Evolutionary conservation across 2,888 invertebrate species (phyloP).

Genomic region (Rutpela maculata): DNA sequence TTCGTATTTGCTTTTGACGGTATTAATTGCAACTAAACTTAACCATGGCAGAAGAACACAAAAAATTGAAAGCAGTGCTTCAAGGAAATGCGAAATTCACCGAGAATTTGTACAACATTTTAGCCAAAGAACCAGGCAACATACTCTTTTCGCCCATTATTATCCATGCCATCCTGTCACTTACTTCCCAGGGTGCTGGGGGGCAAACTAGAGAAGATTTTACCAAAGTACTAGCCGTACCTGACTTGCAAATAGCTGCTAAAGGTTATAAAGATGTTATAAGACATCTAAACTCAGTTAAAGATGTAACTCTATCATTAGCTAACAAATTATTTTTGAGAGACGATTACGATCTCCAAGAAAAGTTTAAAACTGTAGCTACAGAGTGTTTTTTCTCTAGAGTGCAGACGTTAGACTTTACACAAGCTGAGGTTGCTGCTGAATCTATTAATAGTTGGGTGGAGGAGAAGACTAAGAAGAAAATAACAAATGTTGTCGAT

Average conservation of each 20-base stretch:
- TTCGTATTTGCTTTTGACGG: neutral
- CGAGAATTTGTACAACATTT: constrained; percentile 64
- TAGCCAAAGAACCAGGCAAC: constrained; percentile 66
- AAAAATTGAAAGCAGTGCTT: constrained; percentile 56
- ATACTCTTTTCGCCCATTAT: constrained; percentile 73
- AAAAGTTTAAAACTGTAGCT: constrained; percentile 77
- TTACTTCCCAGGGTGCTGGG: constrained; percentile 70
- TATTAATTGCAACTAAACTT: constrained; percentile 15
- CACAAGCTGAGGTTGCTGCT: constrained; percentile 73
- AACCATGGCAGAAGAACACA: constrained; percentile 53
- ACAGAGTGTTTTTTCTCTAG: constrained; percentile 79
- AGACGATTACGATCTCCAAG: constrained; percentile 75
- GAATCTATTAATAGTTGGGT: constrained; percentile 88
- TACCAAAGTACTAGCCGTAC: constrained; percentile 62
- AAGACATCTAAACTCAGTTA: constrained; percentile 66
- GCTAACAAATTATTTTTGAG: constrained; percentile 84
- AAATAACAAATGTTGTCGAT: constrained; percentile 86
- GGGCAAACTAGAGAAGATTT: constrained; percentile 68
- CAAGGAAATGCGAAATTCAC: constrained; percentile 66
- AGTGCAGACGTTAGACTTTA: constrained; percentile 80
- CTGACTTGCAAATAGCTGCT: constrained; percentile 59
- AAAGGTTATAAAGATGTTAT: constrained; percentile 64
- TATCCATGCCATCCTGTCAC: constrained; percentile 70
- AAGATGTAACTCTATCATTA: constrained; percentile 78
- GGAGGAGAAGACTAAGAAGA: constrained; percentile 85